phyloP scores from a whole-genome alignment of 1,140 invertebrate species.

The Drosophila nannoptera region DNA sequence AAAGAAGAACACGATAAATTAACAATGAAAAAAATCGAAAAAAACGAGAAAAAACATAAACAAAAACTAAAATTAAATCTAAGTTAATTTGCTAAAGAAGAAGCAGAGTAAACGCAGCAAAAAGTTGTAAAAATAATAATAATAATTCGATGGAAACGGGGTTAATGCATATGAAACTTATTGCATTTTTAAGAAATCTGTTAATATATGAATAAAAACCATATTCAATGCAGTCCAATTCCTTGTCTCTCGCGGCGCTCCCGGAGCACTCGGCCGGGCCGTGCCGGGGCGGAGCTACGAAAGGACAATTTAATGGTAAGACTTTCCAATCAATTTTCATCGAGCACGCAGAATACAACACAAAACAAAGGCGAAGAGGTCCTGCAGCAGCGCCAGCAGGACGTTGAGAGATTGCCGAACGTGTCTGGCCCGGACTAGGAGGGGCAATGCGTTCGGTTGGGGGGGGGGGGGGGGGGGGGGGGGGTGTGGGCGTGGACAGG shows the following conservation, averaged over 20 bases:
- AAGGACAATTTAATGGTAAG: conserved; percentile 76
- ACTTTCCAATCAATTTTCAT: conserved; percentile 74
- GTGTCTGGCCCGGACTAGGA: conserved; percentile 7
- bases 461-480: too few species aligned
- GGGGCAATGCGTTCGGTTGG: too few species aligned
- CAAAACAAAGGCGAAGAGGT: conserved; percentile 5
- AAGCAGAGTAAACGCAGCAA: conserved; percentile 31
- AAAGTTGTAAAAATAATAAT: conserved; percentile 24
- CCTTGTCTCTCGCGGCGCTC: too few species aligned
- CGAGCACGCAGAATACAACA: conserved; percentile 32
- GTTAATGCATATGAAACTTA: conserved; percentile 70
- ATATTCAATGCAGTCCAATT: conserved; percentile 18
- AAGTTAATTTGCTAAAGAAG: conserved; percentile 52
- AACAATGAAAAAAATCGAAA: conserved; percentile 32
- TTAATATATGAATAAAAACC: conserved; percentile 72
- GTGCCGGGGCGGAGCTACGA: background rate
- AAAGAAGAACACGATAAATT: background rate
- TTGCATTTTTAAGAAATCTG: conserved; percentile 76
- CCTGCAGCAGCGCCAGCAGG: background rate
- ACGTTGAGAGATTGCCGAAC: conserved; percentile 43
- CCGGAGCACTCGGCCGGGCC: too few species aligned
- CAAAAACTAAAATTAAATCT: conserved; percentile 20
- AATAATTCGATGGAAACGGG: conserved; percentile 51
- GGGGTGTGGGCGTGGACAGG: conserved; percentile 20
- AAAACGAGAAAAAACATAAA: background rate